Evolutionary conservation across 2,797 vertebrate genomes (phyloP).

Genomic region (Myioborus miniatus): DNA sequence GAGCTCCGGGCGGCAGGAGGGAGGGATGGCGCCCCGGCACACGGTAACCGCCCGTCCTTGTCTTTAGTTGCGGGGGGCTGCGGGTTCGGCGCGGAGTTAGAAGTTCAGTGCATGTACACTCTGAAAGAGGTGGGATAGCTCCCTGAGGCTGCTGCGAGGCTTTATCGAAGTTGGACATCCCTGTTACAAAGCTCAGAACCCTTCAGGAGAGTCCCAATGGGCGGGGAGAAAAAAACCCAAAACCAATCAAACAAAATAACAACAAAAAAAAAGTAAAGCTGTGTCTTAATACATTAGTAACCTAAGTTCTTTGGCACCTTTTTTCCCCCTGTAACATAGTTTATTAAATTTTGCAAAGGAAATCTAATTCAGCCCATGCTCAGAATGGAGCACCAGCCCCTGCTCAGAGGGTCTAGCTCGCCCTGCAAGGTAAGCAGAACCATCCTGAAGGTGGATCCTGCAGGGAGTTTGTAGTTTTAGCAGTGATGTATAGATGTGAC

Average conservation of each 20-base stretch:
- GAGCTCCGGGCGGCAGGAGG: background rate
- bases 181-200: too few species aligned
- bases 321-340: background rate
- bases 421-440: slow-evolving; percentile 42
- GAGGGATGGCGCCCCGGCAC: background rate
- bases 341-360: slow-evolving; percentile 21
- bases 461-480: background rate
- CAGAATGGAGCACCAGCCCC: slow-evolving; percentile 48
- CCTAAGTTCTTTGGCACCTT: background rate
- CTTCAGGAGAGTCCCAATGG: background rate
- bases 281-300: background rate
- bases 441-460: background rate
- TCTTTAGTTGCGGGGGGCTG: background rate
- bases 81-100: background rate
- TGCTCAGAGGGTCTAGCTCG: background rate
- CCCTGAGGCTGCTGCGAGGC: background rate
- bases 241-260: too few species aligned
- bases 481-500: accelerated
- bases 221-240: background rate
- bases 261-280: background rate
- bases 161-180: accelerated
- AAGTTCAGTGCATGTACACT: accelerated
- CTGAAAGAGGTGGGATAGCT: accelerated
- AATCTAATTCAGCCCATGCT: background rate
- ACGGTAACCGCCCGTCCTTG: background rate